These are phyloP conservation scores for Paramuricea clavata DNA, from an alignment of 92 coral and sea anemone genomes.

Conservation along the genomic window DNA sequence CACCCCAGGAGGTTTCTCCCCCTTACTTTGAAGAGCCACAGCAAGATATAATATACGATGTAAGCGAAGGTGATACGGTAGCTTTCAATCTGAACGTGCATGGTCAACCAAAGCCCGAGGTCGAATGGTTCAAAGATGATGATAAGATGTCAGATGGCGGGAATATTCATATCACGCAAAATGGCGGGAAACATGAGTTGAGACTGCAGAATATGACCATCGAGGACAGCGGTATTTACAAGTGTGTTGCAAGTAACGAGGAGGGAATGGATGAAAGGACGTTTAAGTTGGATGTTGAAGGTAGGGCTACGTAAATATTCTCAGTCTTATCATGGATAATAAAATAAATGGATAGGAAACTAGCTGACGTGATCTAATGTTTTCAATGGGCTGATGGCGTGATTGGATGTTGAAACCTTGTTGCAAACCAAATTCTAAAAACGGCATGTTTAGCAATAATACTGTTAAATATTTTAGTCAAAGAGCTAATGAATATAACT, in stretches of 20 bases:
- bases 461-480: too few species aligned
- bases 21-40: conserved; percentile 47
- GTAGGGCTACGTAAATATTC: too few species aligned
- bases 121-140: conserved; percentile 91
- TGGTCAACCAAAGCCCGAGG: conserved; percentile 90
- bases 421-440: background rate
- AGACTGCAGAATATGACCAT: conserved; percentile 26
- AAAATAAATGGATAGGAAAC: too few species aligned
- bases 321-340: too few species aligned
- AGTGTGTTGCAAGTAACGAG: conserved; percentile 87
- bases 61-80: conserved; percentile 80
- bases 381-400: too few species aligned
- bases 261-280: conserved; percentile 85
- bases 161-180: conserved; percentile 4
- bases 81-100: conserved; percentile 75
- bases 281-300: conserved; percentile 86
- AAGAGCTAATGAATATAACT: too few species aligned
- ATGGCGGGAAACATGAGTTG: conserved; percentile 46
- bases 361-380: too few species aligned
- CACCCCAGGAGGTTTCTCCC: background rate
- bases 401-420: too few species aligned
- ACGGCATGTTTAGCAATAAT: too few species aligned
- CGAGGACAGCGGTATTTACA: conserved; percentile 88
- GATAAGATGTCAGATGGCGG: conserved; percentile 34
- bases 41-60: conserved; percentile 51